Evolutionary conservation across 2,888 invertebrate genomes (phyloP).

Genomic region (Pristionchus fissidentatus): DNA sequence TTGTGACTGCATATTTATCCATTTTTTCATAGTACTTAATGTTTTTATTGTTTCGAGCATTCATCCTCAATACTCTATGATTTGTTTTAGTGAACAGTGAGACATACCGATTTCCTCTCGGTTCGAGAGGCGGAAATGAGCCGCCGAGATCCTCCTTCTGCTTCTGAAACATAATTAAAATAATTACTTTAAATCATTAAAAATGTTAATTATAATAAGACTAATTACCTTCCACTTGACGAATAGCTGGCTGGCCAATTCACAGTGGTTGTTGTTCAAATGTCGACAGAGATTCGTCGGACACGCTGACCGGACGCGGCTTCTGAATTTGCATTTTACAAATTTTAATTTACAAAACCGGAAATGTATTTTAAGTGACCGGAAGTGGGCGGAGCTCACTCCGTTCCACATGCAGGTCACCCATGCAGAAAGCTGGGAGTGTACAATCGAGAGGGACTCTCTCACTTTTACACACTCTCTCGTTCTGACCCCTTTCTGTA

Average conservation of each 20-base stretch:
- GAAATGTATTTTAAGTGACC: background rate
- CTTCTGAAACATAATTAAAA: slow-evolving; percentile 33
- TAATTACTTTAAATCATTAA: background rate
- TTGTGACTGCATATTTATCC: background rate
- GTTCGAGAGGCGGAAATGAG: slow-evolving; percentile 43
- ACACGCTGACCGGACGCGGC: slow-evolving; percentile 53
- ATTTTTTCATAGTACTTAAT: background rate
- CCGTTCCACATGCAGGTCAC: no score
- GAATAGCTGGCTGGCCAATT: slow-evolving; percentile 34
- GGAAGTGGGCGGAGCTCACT: background rate
- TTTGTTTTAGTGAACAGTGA: no score
- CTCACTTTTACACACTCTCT: no score
- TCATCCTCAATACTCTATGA: no score
- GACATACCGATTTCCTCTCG: background rate
- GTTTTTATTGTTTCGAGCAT: no score
- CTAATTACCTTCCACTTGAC: slow-evolving; percentile 39
- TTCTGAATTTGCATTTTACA: no score
- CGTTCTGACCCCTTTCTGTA: no score
- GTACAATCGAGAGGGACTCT: no score
- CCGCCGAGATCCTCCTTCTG: slow-evolving; percentile 39
- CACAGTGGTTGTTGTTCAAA: slow-evolving; percentile 49
- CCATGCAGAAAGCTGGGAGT: no score
- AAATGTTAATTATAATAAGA: background rate
- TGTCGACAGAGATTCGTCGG: slow-evolving; percentile 55
- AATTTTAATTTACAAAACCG: no score